These are phyloP conservation scores for Drosophila guanche DNA, from an alignment of 1,140 invertebrate genomes.

Conservation along the genomic window DNA sequence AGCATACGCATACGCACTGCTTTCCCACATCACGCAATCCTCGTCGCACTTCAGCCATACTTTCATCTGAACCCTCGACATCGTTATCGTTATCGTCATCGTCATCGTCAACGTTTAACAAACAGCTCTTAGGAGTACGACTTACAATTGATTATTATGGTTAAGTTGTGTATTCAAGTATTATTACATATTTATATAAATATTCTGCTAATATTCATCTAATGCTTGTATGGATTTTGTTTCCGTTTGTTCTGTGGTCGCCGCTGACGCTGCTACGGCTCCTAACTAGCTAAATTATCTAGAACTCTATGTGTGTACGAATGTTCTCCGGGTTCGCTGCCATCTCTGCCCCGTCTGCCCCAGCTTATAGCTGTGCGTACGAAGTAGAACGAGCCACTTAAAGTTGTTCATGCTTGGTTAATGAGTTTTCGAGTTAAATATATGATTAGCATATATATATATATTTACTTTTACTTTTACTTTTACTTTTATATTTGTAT, in stretches of 20 bases:
- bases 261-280: constrained; percentile 19
- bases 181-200: constrained; percentile 45
- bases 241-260: constrained; percentile 15
- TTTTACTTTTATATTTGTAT: constrained; percentile 62
- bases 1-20: constrained; percentile 62
- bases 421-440: constrained; percentile 58
- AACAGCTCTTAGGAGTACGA: constrained; percentile 63
- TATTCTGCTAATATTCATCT: constrained; percentile 68
- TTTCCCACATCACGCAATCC: constrained; percentile 18
- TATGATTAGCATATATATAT: constrained; percentile 9
- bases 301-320: constrained; percentile 51
- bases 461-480: constrained; percentile 38
- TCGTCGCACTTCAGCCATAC: constrained; percentile 10
- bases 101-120: constrained; percentile 54
- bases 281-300: constrained; percentile 66
- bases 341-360: constrained; percentile 2
- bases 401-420: constrained; percentile 60
- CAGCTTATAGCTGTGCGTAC: constrained; percentile 55
- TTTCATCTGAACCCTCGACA: not conserved
- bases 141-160: constrained; percentile 58
- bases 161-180: constrained; percentile 39
- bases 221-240: constrained; percentile 56
- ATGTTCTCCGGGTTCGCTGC: constrained; percentile 22
- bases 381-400: constrained; percentile 39
- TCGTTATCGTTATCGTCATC: constrained; percentile 14